phyloP scores from a whole-genome alignment of 2,113 vertebrate species.

The Macquaria ambigua region DNA sequence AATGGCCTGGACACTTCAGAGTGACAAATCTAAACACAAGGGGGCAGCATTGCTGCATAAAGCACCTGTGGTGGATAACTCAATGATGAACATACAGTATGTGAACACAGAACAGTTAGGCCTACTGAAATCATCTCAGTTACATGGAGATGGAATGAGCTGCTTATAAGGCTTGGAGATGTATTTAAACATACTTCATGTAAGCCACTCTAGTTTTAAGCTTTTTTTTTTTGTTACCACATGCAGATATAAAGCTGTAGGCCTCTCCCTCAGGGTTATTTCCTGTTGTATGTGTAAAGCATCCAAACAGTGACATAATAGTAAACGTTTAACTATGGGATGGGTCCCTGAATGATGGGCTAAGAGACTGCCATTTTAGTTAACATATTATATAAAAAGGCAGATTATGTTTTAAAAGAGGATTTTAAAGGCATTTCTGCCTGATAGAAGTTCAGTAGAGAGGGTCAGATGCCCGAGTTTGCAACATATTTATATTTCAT shows the following conservation, averaged over 20 bases:
- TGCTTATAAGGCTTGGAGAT: background rate
- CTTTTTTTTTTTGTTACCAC: too few species aligned
- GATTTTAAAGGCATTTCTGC: background rate
- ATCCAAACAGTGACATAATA: background rate
- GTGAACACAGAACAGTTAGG: too few species aligned
- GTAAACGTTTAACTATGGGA: background rate
- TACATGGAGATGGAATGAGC: background rate
- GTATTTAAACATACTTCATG: background rate
- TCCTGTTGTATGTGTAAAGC: background rate
- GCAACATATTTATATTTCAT: background rate
- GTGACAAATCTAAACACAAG: background rate
- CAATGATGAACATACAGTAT: background rate
- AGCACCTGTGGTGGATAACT: background rate
- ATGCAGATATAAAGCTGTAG: too few species aligned
- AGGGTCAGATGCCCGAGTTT: background rate
- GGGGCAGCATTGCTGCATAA: background rate
- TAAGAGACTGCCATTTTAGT: background rate
- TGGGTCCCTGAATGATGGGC: background rate
- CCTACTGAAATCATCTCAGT: background rate
- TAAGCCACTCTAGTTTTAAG: too few species aligned
- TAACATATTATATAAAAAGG: background rate
- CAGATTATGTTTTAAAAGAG: background rate
- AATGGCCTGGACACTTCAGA: background rate
- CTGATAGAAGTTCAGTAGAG: background rate
- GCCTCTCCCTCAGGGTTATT: background rate